Evolutionary conservation across 1,140 invertebrate genomes (phyloP).

Genomic region (Hermatobates lingyangjiaoensis): DNA sequence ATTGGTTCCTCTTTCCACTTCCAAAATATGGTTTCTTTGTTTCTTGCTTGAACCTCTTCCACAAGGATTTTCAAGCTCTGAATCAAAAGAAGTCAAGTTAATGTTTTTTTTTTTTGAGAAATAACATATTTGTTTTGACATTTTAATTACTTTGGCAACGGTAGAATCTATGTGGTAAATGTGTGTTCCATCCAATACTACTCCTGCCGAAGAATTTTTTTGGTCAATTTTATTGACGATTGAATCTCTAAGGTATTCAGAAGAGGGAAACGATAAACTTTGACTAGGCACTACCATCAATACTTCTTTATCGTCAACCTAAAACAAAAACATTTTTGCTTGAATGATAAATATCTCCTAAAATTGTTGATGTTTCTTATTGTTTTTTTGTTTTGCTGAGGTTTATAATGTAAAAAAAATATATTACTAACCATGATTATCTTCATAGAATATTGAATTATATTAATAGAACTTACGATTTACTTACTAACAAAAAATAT

Average conservation of each 20-base stretch:
- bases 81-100: slow-evolving; percentile 11
- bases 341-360: no score
- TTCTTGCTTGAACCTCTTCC: slow-evolving; percentile 21
- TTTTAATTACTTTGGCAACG: slow-evolving; percentile 31
- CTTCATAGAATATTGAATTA: no score
- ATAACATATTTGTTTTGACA: not conserved
- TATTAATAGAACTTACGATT: no score
- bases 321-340: no score
- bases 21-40: slow-evolving; percentile 24
- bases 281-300: slow-evolving; percentile 36
- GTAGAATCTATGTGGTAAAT: slow-evolving; percentile 38
- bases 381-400: no score
- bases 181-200: slow-evolving; percentile 40
- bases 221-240: slow-evolving; percentile 15
- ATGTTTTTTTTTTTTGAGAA: not conserved
- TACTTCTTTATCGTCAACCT: slow-evolving; percentile 19
- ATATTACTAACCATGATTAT: no score
- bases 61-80: slow-evolving; percentile 23
- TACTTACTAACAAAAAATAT: no score
- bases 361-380: no score
- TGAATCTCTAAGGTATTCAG: slow-evolving; percentile 37
- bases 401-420: no score
- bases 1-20: slow-evolving; percentile 20
- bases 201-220: slow-evolving; percentile 13
- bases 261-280: slow-evolving; percentile 41